Conservation (phyloP, 2,888 invertebrate genomes). For the Himalopsyche tibetana region DNA sequence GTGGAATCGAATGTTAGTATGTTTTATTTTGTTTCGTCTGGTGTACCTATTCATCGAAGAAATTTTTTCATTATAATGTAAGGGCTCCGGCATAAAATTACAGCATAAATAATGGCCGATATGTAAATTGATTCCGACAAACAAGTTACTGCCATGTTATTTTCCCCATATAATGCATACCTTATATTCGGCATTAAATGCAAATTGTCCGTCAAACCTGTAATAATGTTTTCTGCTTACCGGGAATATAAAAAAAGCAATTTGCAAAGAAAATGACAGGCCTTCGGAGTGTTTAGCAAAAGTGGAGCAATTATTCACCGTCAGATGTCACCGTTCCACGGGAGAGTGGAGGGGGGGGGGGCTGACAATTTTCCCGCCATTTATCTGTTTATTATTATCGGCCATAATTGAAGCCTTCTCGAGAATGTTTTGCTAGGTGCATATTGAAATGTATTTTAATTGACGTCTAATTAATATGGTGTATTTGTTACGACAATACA, state of each 20-base stretch:
- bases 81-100: too few species aligned
- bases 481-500: too few species aligned
- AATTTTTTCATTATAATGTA: too few species aligned
- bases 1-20: too few species aligned
- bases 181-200: conserved; percentile 22
- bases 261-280: conserved; percentile 37
- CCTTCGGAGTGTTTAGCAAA: conserved; percentile 13
- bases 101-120: neutral
- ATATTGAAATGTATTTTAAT: neutral
- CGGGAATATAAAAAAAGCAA: conserved; percentile 21
- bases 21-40: too few species aligned
- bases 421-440: neutral
- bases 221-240: conserved; percentile 17
- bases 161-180: conserved; percentile 9
- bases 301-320: conserved; percentile 29
- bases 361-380: neutral
- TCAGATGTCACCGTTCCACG: conserved; percentile 40
- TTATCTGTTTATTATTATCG: conserved; percentile 13
- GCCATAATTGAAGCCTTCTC: neutral
- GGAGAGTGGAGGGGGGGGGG: neutral
- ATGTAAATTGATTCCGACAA: conserved; percentile 28
- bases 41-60: too few species aligned
- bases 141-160: conserved; percentile 10
- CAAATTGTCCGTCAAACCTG: conserved; percentile 22
- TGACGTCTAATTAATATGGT: neutral